Conservation (phyloP, 2,888 invertebrate genomes). For the Mongoloraphidia duomilia region DNA sequence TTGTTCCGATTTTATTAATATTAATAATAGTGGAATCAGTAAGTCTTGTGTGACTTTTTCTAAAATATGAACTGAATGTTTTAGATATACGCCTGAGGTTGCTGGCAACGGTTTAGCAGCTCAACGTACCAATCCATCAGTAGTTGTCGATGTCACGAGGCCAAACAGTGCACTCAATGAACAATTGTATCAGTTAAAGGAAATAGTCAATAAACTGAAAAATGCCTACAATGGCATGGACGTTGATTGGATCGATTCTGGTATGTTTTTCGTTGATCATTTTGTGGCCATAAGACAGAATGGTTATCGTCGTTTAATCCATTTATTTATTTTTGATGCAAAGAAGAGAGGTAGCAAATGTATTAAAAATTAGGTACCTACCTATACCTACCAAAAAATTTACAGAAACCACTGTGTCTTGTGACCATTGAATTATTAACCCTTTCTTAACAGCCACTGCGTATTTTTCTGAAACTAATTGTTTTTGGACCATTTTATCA, state of each 20-base stretch:
- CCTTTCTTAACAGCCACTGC: no score
- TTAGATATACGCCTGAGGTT: conserved; percentile 46
- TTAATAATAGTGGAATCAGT: background rate
- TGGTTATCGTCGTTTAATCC: no score
- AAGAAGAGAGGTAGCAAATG: conserved; percentile 12
- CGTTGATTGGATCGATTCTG: conserved; percentile 68
- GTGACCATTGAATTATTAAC: no score
- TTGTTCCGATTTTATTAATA: conserved; percentile 2
- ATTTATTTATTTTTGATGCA: conserved; percentile 9
- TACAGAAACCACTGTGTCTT: no score
- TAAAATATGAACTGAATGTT: conserved; percentile 5
- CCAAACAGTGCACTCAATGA: conserved; percentile 41
- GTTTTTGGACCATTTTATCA: no score
- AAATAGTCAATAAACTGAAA: conserved; percentile 65
- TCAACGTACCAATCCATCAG: conserved; percentile 56
- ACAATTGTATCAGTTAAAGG: conserved; percentile 61
- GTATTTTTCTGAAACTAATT: no score
- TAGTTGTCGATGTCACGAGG: conserved; percentile 29
- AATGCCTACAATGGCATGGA: conserved; percentile 85
- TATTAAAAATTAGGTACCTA: no score
- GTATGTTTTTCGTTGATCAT: conserved; percentile 21
- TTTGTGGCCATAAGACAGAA: no score
- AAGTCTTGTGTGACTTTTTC: background rate
- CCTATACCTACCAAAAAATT: no score
- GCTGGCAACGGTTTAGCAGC: conserved; percentile 51